Conservation (phyloP, 2,888 invertebrate species). For the Drosophila testacea region DNA sequence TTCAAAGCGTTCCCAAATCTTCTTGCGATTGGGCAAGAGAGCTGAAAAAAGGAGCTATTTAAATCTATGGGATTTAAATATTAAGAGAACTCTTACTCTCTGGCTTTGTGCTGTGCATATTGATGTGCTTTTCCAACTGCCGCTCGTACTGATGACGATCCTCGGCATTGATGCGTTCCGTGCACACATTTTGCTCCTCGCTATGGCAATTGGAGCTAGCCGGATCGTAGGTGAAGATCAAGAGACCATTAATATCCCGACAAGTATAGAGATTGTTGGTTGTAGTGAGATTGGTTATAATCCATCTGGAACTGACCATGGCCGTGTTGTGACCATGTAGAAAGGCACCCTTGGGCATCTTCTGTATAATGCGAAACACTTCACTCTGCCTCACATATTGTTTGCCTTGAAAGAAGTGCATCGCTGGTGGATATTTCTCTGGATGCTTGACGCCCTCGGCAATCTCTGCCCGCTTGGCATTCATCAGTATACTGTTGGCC, state of each 20-base stretch:
- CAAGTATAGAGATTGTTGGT: slow-evolving; percentile 83
- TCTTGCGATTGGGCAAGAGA: slow-evolving; percentile 82
- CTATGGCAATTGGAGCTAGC: slow-evolving; percentile 80
- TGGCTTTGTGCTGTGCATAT: slow-evolving; percentile 87
- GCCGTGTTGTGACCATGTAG: slow-evolving; percentile 87
- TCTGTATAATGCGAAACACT: slow-evolving; percentile 87
- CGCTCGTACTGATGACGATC: slow-evolving; percentile 86
- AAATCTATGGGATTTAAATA: neutral
- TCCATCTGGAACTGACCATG: slow-evolving; percentile 86
- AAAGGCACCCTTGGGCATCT: slow-evolving; percentile 88
- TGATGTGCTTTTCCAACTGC: slow-evolving; percentile 86
- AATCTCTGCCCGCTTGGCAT: slow-evolving; percentile 84
- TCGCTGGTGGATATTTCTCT: slow-evolving; percentile 86
- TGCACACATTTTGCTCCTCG: slow-evolving; percentile 84
- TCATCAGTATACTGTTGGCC: slow-evolving; percentile 84
- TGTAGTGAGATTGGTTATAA: slow-evolving; percentile 86
- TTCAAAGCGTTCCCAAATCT: slow-evolving; percentile 87
- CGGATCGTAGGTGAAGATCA: slow-evolving; percentile 83
- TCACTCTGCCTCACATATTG: slow-evolving; percentile 86
- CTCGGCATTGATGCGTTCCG: slow-evolving; percentile 85
- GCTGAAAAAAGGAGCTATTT: slow-evolving; percentile 61
- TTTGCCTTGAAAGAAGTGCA: slow-evolving; percentile 87
- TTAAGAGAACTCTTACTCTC: slow-evolving; percentile 78
- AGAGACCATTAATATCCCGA: slow-evolving; percentile 80
- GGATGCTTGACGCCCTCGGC: slow-evolving; percentile 82